Percentiles rank a stretch among this genome's conserved stretches.
phyloP scores from a whole-genome alignment of 2,797 vertebrate genomes.

The Philypnodon macrostomus region DNA sequence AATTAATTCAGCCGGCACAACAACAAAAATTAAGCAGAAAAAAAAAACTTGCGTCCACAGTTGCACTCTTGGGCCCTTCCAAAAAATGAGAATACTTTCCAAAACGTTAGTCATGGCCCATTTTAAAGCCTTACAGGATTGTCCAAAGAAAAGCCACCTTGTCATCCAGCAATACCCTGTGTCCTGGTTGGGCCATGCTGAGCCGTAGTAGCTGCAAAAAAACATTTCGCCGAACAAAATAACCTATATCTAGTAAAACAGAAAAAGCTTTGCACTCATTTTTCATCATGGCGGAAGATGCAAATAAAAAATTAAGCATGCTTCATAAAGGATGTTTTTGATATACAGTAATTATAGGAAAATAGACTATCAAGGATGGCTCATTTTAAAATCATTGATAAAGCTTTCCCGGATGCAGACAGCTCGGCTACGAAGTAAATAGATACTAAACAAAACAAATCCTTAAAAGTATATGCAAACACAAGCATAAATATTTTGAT shows the following conservation, averaged over 20 bases:
- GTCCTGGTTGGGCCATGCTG: slow-evolving; percentile 31
- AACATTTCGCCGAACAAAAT: slow-evolving; percentile 50
- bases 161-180: slow-evolving; percentile 35
- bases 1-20: slow-evolving; percentile 59
- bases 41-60: slow-evolving; percentile 51
- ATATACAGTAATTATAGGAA: slow-evolving; percentile 81
- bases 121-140: slow-evolving; percentile 36
- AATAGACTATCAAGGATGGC: slow-evolving; percentile 80
- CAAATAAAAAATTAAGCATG: slow-evolving; percentile 81
- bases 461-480: slow-evolving; percentile 84
- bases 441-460: slow-evolving; percentile 80
- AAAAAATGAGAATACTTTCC: slow-evolving; percentile 37
- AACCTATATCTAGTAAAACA: slow-evolving; percentile 57
- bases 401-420: slow-evolving; percentile 82
- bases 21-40: slow-evolving; percentile 59
- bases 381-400: slow-evolving; percentile 77
- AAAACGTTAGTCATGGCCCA: slow-evolving; percentile 33
- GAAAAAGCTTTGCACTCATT: slow-evolving; percentile 70
- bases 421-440: slow-evolving; percentile 81
- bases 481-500: slow-evolving; percentile 86
- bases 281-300: slow-evolving; percentile 67
- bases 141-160: slow-evolving; percentile 49
- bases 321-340: slow-evolving; percentile 78
- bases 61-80: slow-evolving; percentile 37
- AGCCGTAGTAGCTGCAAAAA: slow-evolving; percentile 35